These are phyloP conservation scores for Philonicus albiceps DNA, from an alignment of 2,888 invertebrate species.

Conservation along the genomic window DNA sequence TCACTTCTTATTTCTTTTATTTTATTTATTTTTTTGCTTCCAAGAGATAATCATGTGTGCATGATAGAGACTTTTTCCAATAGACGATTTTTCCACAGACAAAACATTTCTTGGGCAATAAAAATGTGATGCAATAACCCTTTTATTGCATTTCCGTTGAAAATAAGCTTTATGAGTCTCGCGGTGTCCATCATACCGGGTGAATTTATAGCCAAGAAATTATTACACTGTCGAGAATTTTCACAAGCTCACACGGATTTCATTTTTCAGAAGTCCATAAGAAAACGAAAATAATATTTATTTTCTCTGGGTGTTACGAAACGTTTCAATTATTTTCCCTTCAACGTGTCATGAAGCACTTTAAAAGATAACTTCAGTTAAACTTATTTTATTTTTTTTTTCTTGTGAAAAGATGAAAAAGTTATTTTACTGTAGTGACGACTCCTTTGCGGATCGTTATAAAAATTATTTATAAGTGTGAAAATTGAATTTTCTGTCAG, in stretches of 20 bases:
- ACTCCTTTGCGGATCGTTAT: neutral
- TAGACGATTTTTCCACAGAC: neutral
- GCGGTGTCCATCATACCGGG: neutral
- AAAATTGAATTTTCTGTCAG: neutral
- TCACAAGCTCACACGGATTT: neutral
- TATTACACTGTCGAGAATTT: neutral
- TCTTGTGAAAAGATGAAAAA: neutral
- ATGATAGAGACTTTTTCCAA: neutral
- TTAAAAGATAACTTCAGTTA: neutral
- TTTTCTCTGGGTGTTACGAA: neutral
- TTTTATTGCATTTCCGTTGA: constrained; percentile 18
- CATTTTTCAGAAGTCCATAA: neutral
- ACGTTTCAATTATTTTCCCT: neutral
- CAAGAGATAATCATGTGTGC: neutral
- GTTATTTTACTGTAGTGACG: neutral
- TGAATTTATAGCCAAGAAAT: neutral
- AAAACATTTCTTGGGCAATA: neutral
- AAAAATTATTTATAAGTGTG: neutral
- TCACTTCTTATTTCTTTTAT: too few relatives aligned
- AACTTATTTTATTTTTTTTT: too few relatives aligned
- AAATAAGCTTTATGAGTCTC: neutral
- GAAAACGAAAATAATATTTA: neutral
- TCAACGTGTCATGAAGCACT: neutral
- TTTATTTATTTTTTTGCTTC: too few relatives aligned
- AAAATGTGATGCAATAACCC: constrained; percentile 1